These are phyloP conservation scores for Agrotis ipsilon DNA, from an alignment of 2,888 invertebrate genomes.

Conservation along the genomic window DNA sequence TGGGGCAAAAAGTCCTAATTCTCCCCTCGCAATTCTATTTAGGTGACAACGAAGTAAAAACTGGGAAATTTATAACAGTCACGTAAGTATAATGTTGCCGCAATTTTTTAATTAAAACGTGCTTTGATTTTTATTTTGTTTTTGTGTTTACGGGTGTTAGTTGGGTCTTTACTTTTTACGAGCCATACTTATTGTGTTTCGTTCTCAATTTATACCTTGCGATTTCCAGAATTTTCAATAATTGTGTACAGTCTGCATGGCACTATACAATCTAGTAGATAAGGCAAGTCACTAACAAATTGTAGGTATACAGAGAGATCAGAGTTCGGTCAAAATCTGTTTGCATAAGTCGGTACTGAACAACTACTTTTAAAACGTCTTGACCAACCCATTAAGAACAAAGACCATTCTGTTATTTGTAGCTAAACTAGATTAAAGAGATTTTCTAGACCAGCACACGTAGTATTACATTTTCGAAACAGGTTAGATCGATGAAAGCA, in stretches of 20 bases:
- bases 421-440: neutral
- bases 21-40: conserved; percentile 77
- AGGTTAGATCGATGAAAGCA: no score
- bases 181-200: neutral
- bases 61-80: conserved; percentile 78
- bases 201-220: neutral
- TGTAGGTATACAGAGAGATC: neutral
- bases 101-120: conserved; percentile 80
- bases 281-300: no score
- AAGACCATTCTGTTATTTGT: neutral
- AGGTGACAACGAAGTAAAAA: conserved; percentile 81
- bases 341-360: neutral
- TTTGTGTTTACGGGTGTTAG: conserved; percentile 43
- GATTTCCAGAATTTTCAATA: neutral
- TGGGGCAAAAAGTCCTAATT: conserved; percentile 78
- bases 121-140: conserved; percentile 70
- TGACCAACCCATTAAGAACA: neutral
- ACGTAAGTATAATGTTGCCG: conserved; percentile 79
- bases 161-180: neutral
- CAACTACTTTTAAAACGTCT: conserved; percentile 8
- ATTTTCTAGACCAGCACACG: neutral
- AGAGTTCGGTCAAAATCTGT: conserved; percentile 12
- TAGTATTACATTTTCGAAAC: no score
- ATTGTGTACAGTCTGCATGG: neutral
- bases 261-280: neutral